These are phyloP conservation scores for Aphis craccivora DNA, from an alignment of 1,140 invertebrate genomes.

Conservation along the genomic window DNA sequence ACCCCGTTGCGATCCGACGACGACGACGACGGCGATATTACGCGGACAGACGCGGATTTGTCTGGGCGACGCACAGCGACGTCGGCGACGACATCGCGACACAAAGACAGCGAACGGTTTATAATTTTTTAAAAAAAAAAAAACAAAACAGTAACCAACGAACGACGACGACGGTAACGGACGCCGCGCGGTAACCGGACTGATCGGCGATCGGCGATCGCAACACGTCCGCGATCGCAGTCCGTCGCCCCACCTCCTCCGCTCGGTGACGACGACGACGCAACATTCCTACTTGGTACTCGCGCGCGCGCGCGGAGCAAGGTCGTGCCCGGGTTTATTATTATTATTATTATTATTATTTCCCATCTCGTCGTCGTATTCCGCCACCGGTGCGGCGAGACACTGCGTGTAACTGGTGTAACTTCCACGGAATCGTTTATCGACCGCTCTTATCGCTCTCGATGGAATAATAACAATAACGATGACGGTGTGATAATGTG, in stretches of 20 bases:
- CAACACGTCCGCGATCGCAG: neutral
- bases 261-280: neutral
- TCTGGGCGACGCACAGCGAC: neutral
- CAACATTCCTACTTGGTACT: slow-evolving; percentile 25
- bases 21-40: no score
- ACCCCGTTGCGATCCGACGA: neutral
- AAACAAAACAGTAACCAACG: neutral
- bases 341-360: neutral
- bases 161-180: neutral
- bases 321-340: slow-evolving; percentile 51
- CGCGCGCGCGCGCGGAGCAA: slow-evolving; percentile 27
- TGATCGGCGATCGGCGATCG: slow-evolving; percentile 5
- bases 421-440: neutral
- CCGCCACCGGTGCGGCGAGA: neutral
- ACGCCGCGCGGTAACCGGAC: slow-evolving; percentile 21
- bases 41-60: neutral
- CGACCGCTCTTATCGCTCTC: no score
- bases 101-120: neutral
- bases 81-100: neutral
- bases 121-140: no score
- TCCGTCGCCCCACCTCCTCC: neutral
- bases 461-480: neutral
- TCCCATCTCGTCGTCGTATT: neutral
- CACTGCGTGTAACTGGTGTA: neutral
- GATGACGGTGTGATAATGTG: no score